These are phyloP conservation scores for Alcis repandata DNA, from an alignment of 2,888 invertebrate species.

Conservation along the genomic window DNA sequence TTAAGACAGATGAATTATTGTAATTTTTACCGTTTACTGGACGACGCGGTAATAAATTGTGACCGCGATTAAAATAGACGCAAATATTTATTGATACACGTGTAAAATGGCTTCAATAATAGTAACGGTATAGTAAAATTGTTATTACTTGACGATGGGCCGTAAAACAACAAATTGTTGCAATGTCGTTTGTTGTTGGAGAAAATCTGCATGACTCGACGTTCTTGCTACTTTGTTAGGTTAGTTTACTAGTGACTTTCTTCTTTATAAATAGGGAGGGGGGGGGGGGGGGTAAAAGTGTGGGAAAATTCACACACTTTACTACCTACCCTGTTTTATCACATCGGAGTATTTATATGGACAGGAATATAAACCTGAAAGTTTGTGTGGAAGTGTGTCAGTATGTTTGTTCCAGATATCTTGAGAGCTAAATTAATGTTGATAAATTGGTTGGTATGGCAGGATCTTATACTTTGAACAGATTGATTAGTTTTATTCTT, in stretches of 20 bases:
- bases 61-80: constrained; percentile 40
- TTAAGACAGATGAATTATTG: constrained; percentile 44
- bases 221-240: not conserved
- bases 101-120: constrained; percentile 26
- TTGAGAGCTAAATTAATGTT: too few species aligned
- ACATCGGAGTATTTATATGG: too few species aligned
- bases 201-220: constrained; percentile 6
- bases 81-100: constrained; percentile 48
- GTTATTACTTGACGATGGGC: constrained; percentile 27
- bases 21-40: constrained; percentile 46
- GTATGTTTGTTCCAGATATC: too few species aligned
- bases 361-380: too few species aligned
- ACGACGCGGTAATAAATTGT: constrained; percentile 42
- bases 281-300: too few species aligned
- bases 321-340: too few species aligned
- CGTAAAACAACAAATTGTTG: constrained; percentile 31
- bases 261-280: too few species aligned
- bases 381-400: too few species aligned
- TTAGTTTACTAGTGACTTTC: not conserved
- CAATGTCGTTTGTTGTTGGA: constrained; percentile 8
- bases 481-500: too few species aligned
- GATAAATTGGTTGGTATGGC: too few species aligned
- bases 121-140: constrained; percentile 22
- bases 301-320: too few species aligned
- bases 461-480: too few species aligned